Conservation (phyloP, 1,140 invertebrate genomes). For the Panagrolaimus sp. region DNA sequence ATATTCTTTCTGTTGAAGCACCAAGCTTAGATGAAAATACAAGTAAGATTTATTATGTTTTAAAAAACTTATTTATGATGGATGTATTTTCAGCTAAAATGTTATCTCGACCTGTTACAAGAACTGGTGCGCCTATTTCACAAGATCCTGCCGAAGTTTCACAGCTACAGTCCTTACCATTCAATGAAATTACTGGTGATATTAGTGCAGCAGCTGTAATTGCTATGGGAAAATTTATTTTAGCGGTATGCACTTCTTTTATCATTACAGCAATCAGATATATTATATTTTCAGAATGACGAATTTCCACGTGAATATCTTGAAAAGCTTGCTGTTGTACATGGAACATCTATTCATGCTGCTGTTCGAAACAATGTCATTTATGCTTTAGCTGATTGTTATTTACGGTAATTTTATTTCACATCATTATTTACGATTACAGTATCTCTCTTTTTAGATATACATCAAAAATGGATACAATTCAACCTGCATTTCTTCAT, state of each 20-base stretch:
- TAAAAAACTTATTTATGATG: no score
- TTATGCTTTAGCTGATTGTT: neutral
- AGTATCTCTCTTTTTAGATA: neutral
- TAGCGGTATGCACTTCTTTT: no score
- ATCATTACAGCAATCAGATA: neutral
- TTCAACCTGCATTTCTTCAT: neutral
- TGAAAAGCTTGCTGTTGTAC: neutral
- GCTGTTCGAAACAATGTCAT: constrained; percentile 9
- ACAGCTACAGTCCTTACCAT: neutral
- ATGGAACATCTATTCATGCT: neutral
- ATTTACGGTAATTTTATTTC: neutral
- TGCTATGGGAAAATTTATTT: neutral
- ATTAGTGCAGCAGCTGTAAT: neutral
- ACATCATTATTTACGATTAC: no score
- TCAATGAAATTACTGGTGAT: neutral
- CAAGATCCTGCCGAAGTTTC: no score
- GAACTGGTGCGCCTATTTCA: no score
- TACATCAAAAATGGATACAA: neutral
- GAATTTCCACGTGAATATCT: neutral
- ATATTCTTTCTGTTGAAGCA: neutral
- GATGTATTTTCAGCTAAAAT: no score
- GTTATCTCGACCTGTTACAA: no score
- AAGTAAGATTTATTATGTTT: neutral
- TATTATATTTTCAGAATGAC: neutral
- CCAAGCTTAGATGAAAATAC: neutral